Evolutionary conservation across 1,140 invertebrate genomes (phyloP), one percentile per base, ranked within the genome.

Genomic region (Harpegnathos saltator): DNA sequence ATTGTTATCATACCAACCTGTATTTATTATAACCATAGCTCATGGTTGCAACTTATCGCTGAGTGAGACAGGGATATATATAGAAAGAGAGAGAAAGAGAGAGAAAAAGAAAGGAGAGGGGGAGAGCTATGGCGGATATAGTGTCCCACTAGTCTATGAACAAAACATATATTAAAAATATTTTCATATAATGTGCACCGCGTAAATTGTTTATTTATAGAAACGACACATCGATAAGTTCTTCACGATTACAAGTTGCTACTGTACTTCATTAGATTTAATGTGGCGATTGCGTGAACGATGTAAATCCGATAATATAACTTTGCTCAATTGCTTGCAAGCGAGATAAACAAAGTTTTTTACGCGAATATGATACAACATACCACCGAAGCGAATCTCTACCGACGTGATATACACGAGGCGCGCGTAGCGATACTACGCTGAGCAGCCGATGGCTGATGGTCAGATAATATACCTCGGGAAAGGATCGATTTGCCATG

Each of bases 21-120:
- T 90, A 92, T 87, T 93, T 92, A 90, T 92, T 92, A 85, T 92
- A 92, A 80, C 91, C 91, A 82, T 92, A 92, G 88, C 89, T 92
- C 91, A 92, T 92, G 86, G 87, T 91, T 90, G 90, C 68, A 82
- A 87, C 82, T 84, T 91, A 90, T 84, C 52, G 87, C 65, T 89
- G 89, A 85, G 29, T 85, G 85, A 86, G 84, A 84, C 74, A 44
- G 7, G 38, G 38, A 44, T 44, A 44, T 5, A 44, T 44, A 44
- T 44, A 44, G 3, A 44, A 9, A 44, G 11, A 44, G 38, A 44
- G 9, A 44, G 38, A 9, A 44, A 85, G 78, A 78, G 50, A 74
- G 22, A 68, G 52, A 58, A 52, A 75, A 50, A 29, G 17, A 71
- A 80, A 29, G 52, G 14, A 22, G 22, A 44, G 38, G 38, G 38